These are phyloP conservation scores for Myotis vivesi DNA, from an alignment of 2,797 vertebrate species.

Conservation along the genomic window DNA sequence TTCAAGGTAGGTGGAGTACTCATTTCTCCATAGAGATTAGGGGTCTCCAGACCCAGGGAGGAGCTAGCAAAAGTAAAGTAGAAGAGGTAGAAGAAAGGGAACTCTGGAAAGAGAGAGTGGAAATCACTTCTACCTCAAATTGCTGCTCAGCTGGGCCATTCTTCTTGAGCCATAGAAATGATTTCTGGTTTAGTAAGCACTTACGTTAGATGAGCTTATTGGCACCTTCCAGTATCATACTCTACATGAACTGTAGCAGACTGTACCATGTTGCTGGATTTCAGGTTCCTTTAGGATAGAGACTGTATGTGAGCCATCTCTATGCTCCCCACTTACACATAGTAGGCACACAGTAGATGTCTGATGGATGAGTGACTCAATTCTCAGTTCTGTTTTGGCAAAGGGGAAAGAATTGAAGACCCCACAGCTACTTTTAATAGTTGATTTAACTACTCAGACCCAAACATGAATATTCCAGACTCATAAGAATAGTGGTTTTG, in stretches of 20 bases:
- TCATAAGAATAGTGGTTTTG: not conserved
- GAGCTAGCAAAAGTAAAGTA: not conserved
- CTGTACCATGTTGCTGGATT: not conserved
- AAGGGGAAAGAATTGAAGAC: not conserved
- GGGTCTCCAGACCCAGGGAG: not conserved
- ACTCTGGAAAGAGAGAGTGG: not conserved
- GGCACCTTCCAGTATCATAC: not conserved
- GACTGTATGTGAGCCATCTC: not conserved
- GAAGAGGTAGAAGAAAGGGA: not conserved
- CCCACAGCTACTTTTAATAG: not conserved
- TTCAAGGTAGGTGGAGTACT: not conserved
- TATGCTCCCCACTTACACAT: not conserved
- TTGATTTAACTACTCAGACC: not conserved
- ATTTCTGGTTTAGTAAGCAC: conserved; percentile 10
- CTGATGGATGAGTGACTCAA: not conserved
- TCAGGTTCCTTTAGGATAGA: not conserved
- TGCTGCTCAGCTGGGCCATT: not conserved
- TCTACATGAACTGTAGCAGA: not conserved
- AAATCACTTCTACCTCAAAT: not conserved
- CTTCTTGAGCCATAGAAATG: not conserved
- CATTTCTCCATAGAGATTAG: not conserved
- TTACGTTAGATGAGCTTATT: not conserved
- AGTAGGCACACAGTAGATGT: not conserved
- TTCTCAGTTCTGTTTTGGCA: not conserved
- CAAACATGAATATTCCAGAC: not conserved